Base-by-base conservation (phyloP, 2,888 invertebrate genomes). In the Spilarctia lutea region DNA sequence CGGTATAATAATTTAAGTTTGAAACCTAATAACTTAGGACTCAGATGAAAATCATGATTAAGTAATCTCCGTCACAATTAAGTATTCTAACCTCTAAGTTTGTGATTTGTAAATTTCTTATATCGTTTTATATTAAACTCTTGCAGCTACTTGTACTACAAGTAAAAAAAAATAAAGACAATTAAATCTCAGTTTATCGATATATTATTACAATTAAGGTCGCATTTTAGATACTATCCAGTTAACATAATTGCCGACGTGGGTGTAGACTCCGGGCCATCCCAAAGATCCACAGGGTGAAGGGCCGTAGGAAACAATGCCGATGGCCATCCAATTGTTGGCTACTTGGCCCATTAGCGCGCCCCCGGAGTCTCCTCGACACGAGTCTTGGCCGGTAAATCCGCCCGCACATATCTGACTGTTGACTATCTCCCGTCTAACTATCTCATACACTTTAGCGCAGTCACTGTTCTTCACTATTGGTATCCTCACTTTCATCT, bases 221-320 rank as follows among this genome's bases (percentile, higher is more conserved):
- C 96, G 79, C 91, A 96, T 73, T 93, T 92, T 90, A 56, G 95
- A 92, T 69, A 96, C 86, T 84, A 98, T 97, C 98, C 98, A 98
- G 76, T 96, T 95, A 72, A 97, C 88, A 86, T 97, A 97, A 24
- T 96, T 92, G 0, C 96, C 91, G 2, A 97, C 96, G 65, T 96
- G 94, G 0, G 97, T 97, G 88, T 98, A 98, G 6, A 98, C 97
- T 0, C 97, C 97, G 0, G 98, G 98, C 94, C 96, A 96, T 1
- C 96, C 96, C 27, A 94, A 92, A 0, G 93, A 93, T 0, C 96
- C 96, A 65, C 96, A 96, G 0, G 94, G 94, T 0, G 94, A 92
- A 0, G 96, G 95, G 0, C 96, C 96, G 70, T 94, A 96, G 0
- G 96, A 96, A 0, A 97, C 97, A 0, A 97, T 91, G 0, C 97